A percentile compares a stretch with the other conserved stretches of the same genome.
phyloP scores from a whole-genome alignment of 2,113 vertebrate genomes.

The Ammodytes dubius region DNA sequence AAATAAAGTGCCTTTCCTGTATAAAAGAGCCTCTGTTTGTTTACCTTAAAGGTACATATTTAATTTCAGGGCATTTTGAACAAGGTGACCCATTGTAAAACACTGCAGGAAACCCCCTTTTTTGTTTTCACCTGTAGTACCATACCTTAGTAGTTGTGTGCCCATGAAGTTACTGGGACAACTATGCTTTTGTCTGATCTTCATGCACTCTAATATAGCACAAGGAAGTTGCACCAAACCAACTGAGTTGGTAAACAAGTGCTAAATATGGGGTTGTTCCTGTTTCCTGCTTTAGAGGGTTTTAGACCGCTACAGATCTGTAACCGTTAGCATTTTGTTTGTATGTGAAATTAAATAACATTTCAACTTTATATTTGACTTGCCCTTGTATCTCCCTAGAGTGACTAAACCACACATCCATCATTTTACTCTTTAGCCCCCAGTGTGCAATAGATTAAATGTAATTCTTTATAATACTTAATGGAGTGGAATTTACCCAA shows the following conservation, averaged over 20 bases:
- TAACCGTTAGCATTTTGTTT: background rate
- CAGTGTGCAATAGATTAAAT: background rate
- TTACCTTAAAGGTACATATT: background rate
- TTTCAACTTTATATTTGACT: background rate
- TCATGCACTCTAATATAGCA: background rate
- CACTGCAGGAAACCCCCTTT: background rate
- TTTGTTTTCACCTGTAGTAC: conserved; percentile 3
- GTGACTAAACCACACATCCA: background rate
- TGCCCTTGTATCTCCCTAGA: background rate
- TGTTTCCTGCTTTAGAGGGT: background rate
- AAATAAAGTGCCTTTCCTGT: background rate
- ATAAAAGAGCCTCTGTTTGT: background rate
- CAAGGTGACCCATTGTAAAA: background rate
- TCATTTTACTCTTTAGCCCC: background rate
- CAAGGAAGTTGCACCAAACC: conserved; percentile 39
- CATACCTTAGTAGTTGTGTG: conserved; percentile 6
- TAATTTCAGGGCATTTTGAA: background rate
- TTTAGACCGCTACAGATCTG: background rate
- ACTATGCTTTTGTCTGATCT: background rate
- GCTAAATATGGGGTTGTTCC: conserved; percentile 23
- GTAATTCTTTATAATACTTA: background rate
- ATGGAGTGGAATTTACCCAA: background rate
- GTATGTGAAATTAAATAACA: too few species aligned
- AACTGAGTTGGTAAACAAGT: conserved; percentile 7
- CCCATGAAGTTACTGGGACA: conserved; percentile 4